phyloP scores from a whole-genome alignment of 2,113 vertebrate genomes.

The Mohoua ochrocephala region DNA sequence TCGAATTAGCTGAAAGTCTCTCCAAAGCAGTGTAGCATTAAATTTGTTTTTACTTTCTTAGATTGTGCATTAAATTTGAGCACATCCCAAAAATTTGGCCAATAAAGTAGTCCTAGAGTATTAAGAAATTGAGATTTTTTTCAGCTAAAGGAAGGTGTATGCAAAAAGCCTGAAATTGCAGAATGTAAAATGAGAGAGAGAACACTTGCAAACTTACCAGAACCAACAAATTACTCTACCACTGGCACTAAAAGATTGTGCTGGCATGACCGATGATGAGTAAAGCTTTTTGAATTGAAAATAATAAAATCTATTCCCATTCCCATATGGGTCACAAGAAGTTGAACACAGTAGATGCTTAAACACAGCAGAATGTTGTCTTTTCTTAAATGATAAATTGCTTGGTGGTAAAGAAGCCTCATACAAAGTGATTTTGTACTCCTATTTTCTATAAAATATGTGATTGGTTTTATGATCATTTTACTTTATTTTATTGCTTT shows the following conservation, averaged over 20 bases:
- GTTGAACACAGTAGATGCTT: constrained; percentile 44
- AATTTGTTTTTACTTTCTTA: background rate
- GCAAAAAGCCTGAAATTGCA: background rate
- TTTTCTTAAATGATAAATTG: constrained; percentile 61
- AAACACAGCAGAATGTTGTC: constrained; percentile 44
- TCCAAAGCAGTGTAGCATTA: background rate
- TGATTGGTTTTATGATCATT: constrained; percentile 64
- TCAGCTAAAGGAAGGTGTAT: background rate
- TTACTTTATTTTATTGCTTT: constrained; percentile 65
- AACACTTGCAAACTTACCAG: background rate
- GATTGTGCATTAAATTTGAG: background rate
- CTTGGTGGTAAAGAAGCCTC: constrained; percentile 37
- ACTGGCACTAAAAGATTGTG: background rate
- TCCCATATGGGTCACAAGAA: background rate
- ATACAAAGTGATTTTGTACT: constrained; percentile 53
- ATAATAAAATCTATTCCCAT: constrained; percentile 40
- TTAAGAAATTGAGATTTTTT: background rate
- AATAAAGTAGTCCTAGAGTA: background rate
- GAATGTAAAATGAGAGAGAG: background rate
- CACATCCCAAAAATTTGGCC: background rate
- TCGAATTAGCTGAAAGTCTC: background rate
- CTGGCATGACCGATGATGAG: background rate
- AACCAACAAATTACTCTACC: constrained; percentile 3
- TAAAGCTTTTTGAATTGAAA: constrained; percentile 37
- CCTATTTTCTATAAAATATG: constrained; percentile 68